Evolutionary conservation across 2,888 invertebrate species (phyloP), one percentile per base, ranked within the genome.

Genomic region (Electrophaes corylata): DNA sequence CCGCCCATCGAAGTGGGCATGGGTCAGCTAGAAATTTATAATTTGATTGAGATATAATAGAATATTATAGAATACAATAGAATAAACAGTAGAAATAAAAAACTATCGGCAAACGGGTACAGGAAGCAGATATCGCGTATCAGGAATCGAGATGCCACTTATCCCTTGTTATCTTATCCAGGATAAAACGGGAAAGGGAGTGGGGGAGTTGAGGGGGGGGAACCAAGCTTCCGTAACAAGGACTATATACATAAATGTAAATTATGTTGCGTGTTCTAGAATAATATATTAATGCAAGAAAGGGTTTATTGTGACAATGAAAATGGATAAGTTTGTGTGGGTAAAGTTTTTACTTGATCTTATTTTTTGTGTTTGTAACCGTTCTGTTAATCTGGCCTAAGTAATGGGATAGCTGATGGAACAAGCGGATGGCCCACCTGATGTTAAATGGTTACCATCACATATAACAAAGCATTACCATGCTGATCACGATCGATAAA

Each of bases 111-210:
- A 8, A 41, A 35, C 40, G 44, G 43, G 16, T 44, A 29, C 19
- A 10, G 48, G 47, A 37, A 55, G 19, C 20, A 14, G 39, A 44
- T 48, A 29, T n/a, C 41, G 19, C 46, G 39, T 18, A 29, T 29
- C 41, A 41, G 16, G 39, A 39, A 53, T 31, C 20, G 29, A 46
- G 23, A 40, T 46, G 20, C 43, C 56, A 50, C 56, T 46, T 57
- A 53, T 57, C 41, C 49, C 53, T 60, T 57, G 60, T 57, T 60
- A 56, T 56, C 49, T 43, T n/a, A 37, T 19, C 10, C 10, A 29
- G 10, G 10, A 1, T 43, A 44, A 52, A 56, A 48, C 43, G 47
- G 31, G 43, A 16, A 16, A 6, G 31, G 43, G 10, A 16, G 2
- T 10, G 10, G 26, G 10, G 26, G 26, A 29, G 10, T 10, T 10